These are phyloP conservation scores for Aethina tumida DNA, from an alignment of 1,140 invertebrate genomes.

Conservation along the genomic window DNA sequence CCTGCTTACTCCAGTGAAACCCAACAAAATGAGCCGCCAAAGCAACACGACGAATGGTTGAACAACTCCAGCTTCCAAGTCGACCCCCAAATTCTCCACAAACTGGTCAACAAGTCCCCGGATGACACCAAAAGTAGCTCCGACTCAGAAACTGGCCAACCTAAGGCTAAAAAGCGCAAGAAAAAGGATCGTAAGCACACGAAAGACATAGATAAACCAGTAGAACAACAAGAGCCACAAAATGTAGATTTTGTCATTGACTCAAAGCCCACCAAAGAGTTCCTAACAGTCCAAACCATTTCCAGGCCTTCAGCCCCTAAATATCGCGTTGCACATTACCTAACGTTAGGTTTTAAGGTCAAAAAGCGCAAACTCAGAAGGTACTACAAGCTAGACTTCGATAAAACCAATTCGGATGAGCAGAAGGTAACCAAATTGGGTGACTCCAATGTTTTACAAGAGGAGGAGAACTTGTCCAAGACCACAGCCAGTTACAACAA, in stretches of 20 bases:
- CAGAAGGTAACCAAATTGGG: conserved; percentile 16
- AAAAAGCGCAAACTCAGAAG: conserved; percentile 30
- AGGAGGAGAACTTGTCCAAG: conserved; percentile 39
- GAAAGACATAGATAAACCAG: no score
- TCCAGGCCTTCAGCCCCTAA: conserved; percentile 38
- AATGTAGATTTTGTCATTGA: conserved; percentile 45
- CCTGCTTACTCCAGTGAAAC: conserved; percentile 26
- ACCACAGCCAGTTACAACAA: conserved; percentile 43
- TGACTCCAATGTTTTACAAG: conserved; percentile 25
- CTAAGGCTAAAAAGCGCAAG: conserved; percentile 9
- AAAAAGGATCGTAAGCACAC: conserved; percentile 17
- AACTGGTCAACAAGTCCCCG: no score
- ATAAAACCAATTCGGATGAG: conserved; percentile 20
- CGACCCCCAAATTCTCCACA: no score
- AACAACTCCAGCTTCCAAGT: conserved; percentile 33
- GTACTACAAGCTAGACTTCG: conserved; percentile 27
- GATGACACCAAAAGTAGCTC: no score
- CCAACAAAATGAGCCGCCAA: conserved; percentile 6
- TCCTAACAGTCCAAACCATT: conserved; percentile 38
- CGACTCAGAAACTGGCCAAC: not conserved
- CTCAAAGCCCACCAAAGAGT: conserved; percentile 35
- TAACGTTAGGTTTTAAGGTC: conserved; percentile 24
- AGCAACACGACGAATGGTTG: conserved; percentile 23
- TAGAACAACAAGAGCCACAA: conserved; percentile 31
- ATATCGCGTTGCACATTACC: conserved; percentile 33